Evolutionary conservation across 2,797 vertebrate genomes (phyloP).

Genomic region (Pogonophryne albipinna): DNA sequence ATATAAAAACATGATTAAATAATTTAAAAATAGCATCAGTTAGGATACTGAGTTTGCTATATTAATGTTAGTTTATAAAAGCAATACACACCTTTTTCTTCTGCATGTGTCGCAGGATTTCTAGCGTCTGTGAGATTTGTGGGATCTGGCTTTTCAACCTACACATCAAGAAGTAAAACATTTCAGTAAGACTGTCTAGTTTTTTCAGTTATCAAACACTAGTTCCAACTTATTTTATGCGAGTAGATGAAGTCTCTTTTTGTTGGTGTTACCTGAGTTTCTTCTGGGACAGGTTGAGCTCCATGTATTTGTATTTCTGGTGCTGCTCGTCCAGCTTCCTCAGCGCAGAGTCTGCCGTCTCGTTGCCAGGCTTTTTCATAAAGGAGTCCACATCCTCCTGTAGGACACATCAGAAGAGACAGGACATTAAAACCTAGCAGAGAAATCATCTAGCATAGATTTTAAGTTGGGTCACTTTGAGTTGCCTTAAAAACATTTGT

Average conservation of each 20-base stretch:
- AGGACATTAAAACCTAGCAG: neutral
- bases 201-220: too few species aligned
- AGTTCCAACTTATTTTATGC: too few species aligned
- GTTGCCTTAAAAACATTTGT: too few species aligned
- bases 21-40: neutral
- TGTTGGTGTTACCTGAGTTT: slow-evolving; percentile 88
- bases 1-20: neutral
- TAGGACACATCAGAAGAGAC: slow-evolving; percentile 14
- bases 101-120: slow-evolving; percentile 99
- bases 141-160: slow-evolving; percentile 99
- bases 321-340: slow-evolving; percentile 97
- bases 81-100: slow-evolving; percentile 92
- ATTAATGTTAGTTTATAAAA: fast-evolving
- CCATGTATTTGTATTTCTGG: slow-evolving; percentile 99
- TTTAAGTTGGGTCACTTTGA: too few species aligned
- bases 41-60: neutral
- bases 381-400: slow-evolving; percentile 98
- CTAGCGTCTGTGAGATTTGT: slow-evolving; percentile 98
- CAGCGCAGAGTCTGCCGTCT: slow-evolving; percentile 92
- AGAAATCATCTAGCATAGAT: too few species aligned
- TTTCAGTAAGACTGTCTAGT: neutral
- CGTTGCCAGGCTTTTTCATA: slow-evolving; percentile 97
- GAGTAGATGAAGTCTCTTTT: too few species aligned
- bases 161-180: slow-evolving; percentile 10
- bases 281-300: slow-evolving; percentile 97